Percentiles rank a stretch among this genome's conserved stretches.
Evolutionary conservation across 2,888 invertebrate species (phyloP).

Genomic region (Phytoseiulus persimilis): DNA sequence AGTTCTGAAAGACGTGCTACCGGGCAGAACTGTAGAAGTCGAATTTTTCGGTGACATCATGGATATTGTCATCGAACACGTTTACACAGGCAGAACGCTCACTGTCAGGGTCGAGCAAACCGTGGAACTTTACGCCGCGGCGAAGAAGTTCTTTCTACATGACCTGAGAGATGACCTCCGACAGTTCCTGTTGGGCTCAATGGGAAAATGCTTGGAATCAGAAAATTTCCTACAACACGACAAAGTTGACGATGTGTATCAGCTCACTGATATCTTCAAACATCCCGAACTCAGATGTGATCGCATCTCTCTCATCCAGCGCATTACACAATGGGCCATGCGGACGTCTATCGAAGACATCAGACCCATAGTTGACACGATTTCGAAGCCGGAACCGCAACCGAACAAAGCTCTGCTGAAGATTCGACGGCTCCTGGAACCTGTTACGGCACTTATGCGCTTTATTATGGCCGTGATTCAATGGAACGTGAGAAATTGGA

Average conservation of each 20-base stretch:
- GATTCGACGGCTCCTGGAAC: background rate
- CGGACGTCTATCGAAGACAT: background rate
- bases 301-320: background rate
- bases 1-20: background rate
- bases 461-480: background rate
- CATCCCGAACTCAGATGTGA: background rate
- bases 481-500: background rate
- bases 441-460: background rate
- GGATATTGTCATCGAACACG: background rate
- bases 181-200: background rate
- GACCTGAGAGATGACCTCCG: background rate
- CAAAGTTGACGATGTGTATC: background rate
- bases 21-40: background rate
- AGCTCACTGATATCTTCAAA: background rate
- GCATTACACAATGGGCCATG: background rate
- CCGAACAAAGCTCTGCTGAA: background rate
- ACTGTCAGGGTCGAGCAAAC: background rate
- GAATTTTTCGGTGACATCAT: background rate
- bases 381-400: background rate
- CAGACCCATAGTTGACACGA: background rate
- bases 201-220: background rate
- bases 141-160: background rate
- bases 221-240: background rate
- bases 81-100: background rate
- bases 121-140: background rate